Percentiles rank a stretch among this genome's conserved stretches.
Evolutionary conservation across 2,113 vertebrate species (phyloP).

Genomic region (Riparia riparia): DNA sequence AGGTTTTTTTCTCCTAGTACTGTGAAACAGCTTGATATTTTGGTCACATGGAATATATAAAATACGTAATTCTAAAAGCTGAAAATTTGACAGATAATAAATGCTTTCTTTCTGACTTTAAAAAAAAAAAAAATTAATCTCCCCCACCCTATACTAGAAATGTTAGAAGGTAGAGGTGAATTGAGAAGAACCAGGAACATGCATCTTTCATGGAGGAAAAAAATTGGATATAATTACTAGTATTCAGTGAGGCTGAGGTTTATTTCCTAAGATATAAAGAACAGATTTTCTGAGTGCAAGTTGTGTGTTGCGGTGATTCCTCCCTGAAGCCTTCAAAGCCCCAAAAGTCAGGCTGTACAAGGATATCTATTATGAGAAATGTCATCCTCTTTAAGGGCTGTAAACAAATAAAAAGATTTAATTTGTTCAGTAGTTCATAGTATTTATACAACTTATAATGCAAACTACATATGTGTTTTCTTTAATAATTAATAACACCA

Average conservation of each 20-base stretch:
- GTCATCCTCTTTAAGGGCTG: not conserved
- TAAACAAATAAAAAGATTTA: not conserved
- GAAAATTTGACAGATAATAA: not conserved
- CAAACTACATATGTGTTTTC: not conserved
- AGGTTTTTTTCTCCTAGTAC: not conserved
- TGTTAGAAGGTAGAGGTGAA: not conserved
- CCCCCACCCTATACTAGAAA: not conserved
- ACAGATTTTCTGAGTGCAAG: not conserved
- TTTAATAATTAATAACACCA: not conserved
- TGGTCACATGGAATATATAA: not conserved
- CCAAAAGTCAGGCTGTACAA: conserved; percentile 16
- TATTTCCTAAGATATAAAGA: not conserved
- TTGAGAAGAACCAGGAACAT: not conserved
- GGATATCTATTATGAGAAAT: not conserved
- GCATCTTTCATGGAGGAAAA: not conserved
- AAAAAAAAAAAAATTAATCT: not conserved
- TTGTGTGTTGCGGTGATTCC: not conserved
- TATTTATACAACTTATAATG: not conserved
- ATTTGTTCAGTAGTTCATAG: not conserved
- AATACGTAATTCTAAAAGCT: not conserved
- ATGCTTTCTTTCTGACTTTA: not conserved
- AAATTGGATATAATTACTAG: not conserved
- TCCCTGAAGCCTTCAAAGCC: not conserved
- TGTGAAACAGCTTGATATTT: not conserved
- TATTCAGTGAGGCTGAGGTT: not conserved